Conservation (phyloP, 2,113 vertebrate genomes). For the Pelmatolapia mariae region DNA sequence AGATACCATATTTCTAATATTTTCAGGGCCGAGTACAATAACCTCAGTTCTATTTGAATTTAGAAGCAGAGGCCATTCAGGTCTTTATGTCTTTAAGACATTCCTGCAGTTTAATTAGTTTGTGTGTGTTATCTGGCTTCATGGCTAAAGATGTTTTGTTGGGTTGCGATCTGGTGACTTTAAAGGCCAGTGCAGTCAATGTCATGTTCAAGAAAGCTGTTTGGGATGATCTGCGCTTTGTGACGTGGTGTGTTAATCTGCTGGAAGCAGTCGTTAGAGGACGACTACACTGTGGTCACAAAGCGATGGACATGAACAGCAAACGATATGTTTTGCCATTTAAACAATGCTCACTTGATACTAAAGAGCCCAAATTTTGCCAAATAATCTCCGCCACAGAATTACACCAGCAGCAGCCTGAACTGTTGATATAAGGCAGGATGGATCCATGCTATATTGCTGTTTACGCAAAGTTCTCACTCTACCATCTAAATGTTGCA, state of each 20-base stretch:
- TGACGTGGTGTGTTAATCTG: neutral
- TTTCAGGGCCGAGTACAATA: neutral
- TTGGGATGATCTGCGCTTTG: neutral
- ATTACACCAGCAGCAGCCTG: neutral
- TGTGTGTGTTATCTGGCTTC: neutral
- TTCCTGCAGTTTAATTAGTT: neutral
- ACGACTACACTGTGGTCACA: neutral
- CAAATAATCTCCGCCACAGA: rapidly evolving
- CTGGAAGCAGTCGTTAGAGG: neutral
- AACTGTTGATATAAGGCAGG: neutral
- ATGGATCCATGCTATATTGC: neutral
- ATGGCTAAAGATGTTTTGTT: neutral
- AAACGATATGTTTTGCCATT: rapidly evolving
- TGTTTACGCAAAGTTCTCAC: neutral
- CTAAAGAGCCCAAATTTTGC: neutral
- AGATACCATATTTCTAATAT: neutral
- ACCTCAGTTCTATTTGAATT: neutral
- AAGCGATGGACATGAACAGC: neutral
- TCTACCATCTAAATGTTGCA: neutral
- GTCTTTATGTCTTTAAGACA: neutral
- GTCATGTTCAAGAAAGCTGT: neutral
- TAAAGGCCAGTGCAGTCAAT: neutral
- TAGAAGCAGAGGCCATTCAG: neutral
- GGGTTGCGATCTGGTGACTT: neutral
- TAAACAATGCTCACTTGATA: neutral